These are phyloP conservation scores for Herpetotheres cachinnans DNA, from an alignment of 2,113 vertebrate species.

Conservation along the genomic window DNA sequence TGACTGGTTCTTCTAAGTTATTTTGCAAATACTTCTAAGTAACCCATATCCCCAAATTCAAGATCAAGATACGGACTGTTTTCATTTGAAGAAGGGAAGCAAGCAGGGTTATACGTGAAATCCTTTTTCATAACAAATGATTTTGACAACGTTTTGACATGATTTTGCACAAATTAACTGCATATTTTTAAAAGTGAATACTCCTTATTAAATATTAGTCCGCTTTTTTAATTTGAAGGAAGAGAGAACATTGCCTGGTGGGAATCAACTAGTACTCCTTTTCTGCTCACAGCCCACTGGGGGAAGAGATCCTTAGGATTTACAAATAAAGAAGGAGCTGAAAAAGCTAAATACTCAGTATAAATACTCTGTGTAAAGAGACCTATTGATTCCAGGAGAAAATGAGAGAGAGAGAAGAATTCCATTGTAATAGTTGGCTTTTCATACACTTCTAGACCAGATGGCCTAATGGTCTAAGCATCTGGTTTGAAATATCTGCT, in stretches of 20 bases:
- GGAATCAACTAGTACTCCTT: not conserved
- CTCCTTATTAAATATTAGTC: not conserved
- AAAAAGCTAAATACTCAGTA: not conserved
- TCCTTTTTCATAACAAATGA: not conserved
- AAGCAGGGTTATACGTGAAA: not conserved
- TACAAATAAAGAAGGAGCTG: not conserved
- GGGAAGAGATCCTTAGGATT: not conserved
- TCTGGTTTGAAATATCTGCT: constrained; percentile 53
- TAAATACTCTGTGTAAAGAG: not conserved
- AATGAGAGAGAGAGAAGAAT: not conserved
- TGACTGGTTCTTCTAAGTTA: not conserved
- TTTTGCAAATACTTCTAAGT: not conserved
- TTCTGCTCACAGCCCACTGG: not conserved
- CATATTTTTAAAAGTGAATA: not conserved
- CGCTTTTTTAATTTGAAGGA: not conserved
- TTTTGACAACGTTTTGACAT: not conserved
- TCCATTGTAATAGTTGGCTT: not conserved
- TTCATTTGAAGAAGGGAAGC: not conserved
- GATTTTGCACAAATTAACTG: not conserved
- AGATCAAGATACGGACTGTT: not conserved
- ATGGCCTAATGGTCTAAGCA: constrained; percentile 55
- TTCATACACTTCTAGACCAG: constrained; percentile 18
- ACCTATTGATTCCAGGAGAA: not conserved
- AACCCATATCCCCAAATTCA: not conserved
- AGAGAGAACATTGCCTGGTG: not conserved